Conservation (phyloP, 2,888 invertebrate genomes). For the Arctia plantaginis region DNA sequence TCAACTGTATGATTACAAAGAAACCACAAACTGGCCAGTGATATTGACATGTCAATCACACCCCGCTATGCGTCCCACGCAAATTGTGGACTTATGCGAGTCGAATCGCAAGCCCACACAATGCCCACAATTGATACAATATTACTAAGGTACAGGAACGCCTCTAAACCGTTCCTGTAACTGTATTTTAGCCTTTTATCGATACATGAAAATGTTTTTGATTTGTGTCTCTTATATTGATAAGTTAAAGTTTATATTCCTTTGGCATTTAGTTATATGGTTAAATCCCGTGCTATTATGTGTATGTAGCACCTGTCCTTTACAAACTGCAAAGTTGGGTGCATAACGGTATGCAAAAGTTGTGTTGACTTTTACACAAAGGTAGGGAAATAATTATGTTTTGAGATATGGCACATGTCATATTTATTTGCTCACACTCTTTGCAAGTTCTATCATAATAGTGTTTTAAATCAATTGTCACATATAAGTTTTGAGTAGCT, state of each 20-base stretch:
- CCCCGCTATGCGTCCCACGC: too few species aligned
- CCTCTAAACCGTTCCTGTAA: conserved; percentile 36
- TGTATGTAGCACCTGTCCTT: conserved; percentile 55
- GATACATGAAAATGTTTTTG: background rate
- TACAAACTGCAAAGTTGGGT: conserved; percentile 13
- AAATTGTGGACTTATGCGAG: conserved; percentile 57
- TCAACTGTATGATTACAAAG: conserved; percentile 31
- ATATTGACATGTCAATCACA: conserved; percentile 49
- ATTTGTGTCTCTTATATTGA: conserved; percentile 4
- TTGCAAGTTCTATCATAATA: too few species aligned
- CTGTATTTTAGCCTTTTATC: conserved; percentile 43
- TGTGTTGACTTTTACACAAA: too few species aligned
- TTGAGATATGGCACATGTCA: conserved; percentile 10
- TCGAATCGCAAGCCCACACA: conserved; percentile 59
- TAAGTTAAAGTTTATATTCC: conserved; percentile 18
- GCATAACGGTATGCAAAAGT: background rate
- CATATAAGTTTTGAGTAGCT: too few species aligned
- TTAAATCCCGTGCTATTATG: conserved; percentile 54
- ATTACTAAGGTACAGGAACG: conserved; percentile 16
- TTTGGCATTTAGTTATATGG: too few species aligned
- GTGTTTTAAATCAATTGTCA: too few species aligned
- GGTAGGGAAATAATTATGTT: background rate
- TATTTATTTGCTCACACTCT: too few species aligned
- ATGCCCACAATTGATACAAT: conserved; percentile 71
- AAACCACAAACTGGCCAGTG: conserved; percentile 33